Evolutionary conservation across 1,140 invertebrate species (phyloP), one percentile per base, ranked within the genome.

Genomic region (Caenorhabditis remanei): DNA sequence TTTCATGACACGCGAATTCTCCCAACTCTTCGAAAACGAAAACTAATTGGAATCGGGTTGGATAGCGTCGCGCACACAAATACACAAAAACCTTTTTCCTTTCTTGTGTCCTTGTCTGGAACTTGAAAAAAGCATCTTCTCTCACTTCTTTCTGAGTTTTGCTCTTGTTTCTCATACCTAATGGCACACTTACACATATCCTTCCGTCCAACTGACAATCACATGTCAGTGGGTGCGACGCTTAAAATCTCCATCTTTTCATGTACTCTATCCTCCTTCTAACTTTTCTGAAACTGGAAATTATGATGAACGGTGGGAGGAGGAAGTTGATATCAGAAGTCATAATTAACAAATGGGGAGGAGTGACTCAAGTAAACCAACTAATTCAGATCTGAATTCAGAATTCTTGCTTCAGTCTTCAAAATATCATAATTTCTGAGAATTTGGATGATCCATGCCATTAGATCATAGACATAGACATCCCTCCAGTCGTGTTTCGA

Each of bases 41-140:
- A 50, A 79, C 71, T 79, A 79, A 79, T 79, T 79, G 71, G 71
- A 79, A 50, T 79, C 71, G 46, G 9, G 63, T 13, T n/a, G n/a
- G 24, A 61, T 40, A 32, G 32, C 32, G 32, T 32, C 32, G 32
- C 32, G 32, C 32, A 32, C 32, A 32, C 32, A 32, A 32, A 32
- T 32, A 32, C 32, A 32, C 32, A 2, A 32, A 32, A 32, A 32
- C 32, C 32, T 32, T 32, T 53, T 53, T 16, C 50, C 50, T n/a
- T 16, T 48, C 46, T 48, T 13, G 11, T 48, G 19, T 50, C 71
- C 71, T 79, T 79, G 46, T 79, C 71, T 79, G 46, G 46, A 79
- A 79, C 46, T 79, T 50, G 63, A 41, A 67, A 61, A 61, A 32
- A 67, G 63, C 63, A 32, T 21, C 19, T 67, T 67, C 63, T 16